Percentiles rank a stretch among this genome's conserved stretches.
Evolutionary conservation across 1,140 invertebrate species (phyloP).

Genomic region (Hyphantria cunea): DNA sequence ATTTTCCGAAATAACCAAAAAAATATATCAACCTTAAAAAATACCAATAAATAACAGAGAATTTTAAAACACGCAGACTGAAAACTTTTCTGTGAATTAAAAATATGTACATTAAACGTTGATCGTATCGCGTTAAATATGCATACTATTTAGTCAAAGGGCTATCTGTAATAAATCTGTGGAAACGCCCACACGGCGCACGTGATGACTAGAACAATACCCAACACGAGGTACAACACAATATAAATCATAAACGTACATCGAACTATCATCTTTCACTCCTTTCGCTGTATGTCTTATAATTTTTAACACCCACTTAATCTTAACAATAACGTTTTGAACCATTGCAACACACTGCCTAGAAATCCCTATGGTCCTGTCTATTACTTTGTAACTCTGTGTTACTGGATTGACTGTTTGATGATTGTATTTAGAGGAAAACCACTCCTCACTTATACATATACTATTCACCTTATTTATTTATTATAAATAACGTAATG

Average conservation of each 20-base stretch:
- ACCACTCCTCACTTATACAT: background rate
- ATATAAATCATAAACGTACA: constrained; percentile 72
- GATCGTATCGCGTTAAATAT: constrained; percentile 27
- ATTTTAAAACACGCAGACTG: too few relatives aligned
- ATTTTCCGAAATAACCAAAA: too few relatives aligned
- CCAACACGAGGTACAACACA: constrained; percentile 61
- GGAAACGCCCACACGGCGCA: constrained; percentile 59
- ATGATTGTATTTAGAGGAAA: constrained; percentile 22
- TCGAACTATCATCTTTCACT: constrained; percentile 67
- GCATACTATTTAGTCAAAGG: constrained; percentile 52
- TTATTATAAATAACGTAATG: too few relatives aligned
- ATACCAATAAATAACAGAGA: too few relatives aligned
- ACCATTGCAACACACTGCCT: constrained; percentile 33
- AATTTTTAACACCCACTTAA: constrained; percentile 79
- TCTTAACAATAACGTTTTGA: constrained; percentile 60
- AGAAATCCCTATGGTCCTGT: constrained; percentile 8
- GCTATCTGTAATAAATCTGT: constrained; percentile 71
- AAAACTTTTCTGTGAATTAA: too few relatives aligned
- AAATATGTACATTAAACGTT: too few relatives aligned
- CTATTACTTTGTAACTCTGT: constrained; percentile 18
- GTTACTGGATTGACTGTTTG: constrained; percentile 18
- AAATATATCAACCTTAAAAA: too few relatives aligned
- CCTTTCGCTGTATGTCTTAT: constrained; percentile 64
- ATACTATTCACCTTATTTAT: background rate
- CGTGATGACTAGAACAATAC: constrained; percentile 56